Conservation (phyloP, 2,797 vertebrate species). For the Alfaro cultratus region DNA sequence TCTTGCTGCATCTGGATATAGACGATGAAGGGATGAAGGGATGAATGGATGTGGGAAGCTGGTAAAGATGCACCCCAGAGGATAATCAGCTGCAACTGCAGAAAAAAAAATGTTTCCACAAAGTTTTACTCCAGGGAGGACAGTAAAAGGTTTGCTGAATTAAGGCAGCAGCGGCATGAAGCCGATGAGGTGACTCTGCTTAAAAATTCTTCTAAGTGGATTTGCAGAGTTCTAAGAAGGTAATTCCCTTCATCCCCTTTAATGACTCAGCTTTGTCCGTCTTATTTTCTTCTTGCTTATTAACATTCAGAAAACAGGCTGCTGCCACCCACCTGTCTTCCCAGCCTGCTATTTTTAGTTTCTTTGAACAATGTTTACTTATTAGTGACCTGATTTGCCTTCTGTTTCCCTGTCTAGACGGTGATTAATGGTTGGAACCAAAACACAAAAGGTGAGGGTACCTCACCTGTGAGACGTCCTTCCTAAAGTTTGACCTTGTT, state of each 20-base stretch:
- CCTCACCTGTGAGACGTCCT: constrained; percentile 21
- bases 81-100: background rate
- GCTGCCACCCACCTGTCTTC: background rate
- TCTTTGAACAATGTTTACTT: constrained; percentile 41
- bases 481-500: constrained; percentile 46
- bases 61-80: background rate
- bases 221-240: constrained; percentile 9
- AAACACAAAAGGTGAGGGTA: constrained; percentile 46
- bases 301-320: constrained; percentile 52
- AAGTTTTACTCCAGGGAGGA: background rate
- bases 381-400: constrained; percentile 53
- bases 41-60: background rate
- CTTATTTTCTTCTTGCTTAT: constrained; percentile 50
- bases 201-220: constrained; percentile 15
- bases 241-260: constrained; percentile 47
- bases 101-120: background rate
- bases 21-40: background rate
- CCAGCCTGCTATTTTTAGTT: constrained; percentile 26
- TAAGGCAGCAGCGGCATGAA: constrained; percentile 16
- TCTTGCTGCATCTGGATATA: no score
- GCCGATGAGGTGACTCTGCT: constrained; percentile 1
- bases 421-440: constrained; percentile 39
- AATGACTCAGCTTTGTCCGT: constrained; percentile 56
- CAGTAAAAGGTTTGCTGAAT: constrained; percentile 19
- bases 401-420: constrained; percentile 60